Evolutionary conservation across 2,797 vertebrate genomes (phyloP), one percentile per base, ranked within the genome.

Genomic region (Fundulus diaphanus): DNA sequence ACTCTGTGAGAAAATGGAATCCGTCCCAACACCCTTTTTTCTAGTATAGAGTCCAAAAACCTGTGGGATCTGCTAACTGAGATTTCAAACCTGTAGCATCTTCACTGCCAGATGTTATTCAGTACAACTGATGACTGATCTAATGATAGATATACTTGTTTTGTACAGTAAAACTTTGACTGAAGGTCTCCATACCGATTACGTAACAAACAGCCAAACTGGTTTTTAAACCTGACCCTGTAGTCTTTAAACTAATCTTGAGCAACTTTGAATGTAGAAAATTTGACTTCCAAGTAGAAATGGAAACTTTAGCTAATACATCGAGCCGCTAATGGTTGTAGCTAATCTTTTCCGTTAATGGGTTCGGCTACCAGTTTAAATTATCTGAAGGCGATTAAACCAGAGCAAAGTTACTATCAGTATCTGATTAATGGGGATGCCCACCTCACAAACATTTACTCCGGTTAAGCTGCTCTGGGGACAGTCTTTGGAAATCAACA

Each of bases 401-500:
- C 72, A 63, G 29, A 18, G 51, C 33, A 52, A 37, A 81, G 22
- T 51, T 46, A 57, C 49, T 18, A 49, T 61, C 20, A 70, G 80
- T 52, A 73, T 82, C 48, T 70, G 29, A 80, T 65, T 33, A 61
- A 54, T 59, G 57, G 46, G 61, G 75, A 79, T 54, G 42, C 71
- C 63, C 79, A 59, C 57, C 77, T 87, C 59, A 59, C 61, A 76
- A 72, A 79, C 82, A 63, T 70, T 46, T 15, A 76, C 81, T 76
- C 77, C 51, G 59, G 71, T 72, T 33, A 49, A 78, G 70, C 59
- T 68, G 82, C 88, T 87, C 85, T 75, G 66, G 73, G 78, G 91
- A 91, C 92, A 85, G 89, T 96, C 95, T 96, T 96, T 96, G 95
- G 94, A 93, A 93, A 92, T 90, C 93, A 87, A 93, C 87, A 91